Evolutionary conservation across 2,888 invertebrate species (phyloP), one percentile per base, ranked within the genome.

Genomic region (Eurois occulta): DNA sequence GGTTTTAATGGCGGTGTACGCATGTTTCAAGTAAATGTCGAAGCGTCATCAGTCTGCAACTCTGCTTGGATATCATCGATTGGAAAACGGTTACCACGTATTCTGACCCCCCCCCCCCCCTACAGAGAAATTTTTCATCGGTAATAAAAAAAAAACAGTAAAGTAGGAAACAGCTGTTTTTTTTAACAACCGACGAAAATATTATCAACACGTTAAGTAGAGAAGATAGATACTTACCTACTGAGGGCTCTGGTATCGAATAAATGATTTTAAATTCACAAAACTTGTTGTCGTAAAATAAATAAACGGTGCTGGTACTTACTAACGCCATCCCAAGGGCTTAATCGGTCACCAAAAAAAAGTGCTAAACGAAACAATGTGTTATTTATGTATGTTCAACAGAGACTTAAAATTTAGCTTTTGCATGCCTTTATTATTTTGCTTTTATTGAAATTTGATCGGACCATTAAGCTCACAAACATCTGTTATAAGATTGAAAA

Each of bases 331-430:
- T 43, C 81, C 62, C 62, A 32, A n/a, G 67, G 52, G 79, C 13
- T 32, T 81, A 79, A 81, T 79, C 52, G 35, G 11, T 79, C 60
- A 81, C 38, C 28, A 74, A 81, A 74, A 74, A 66, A 65, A 41
- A 58, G 5, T 48, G 11, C 28, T 18, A 21, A 35, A 28, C 8
- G 60, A 52, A 46, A 81, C 43, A 73, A 73, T 4, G 8, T 67
- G 62, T 67, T 79, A 35, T 66, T 58, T 41, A 38, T 48, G 46
- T 11, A 41, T 55, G 7, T 78, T 52, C 16, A 24, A 58, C 58
- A 58, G 11, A 52, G 52, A 16, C 28, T 58, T 52, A 46, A 16
- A 60, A 35, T 48, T 28, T 16, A n/a, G 7, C 2, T 18, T 52
- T 41, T 41, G 43, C 28, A 52, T 18, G 24, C 11, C 13, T 24